These are phyloP conservation scores for Acleris holmiana DNA, from an alignment of 2,888 invertebrate species.

Conservation along the genomic window DNA sequence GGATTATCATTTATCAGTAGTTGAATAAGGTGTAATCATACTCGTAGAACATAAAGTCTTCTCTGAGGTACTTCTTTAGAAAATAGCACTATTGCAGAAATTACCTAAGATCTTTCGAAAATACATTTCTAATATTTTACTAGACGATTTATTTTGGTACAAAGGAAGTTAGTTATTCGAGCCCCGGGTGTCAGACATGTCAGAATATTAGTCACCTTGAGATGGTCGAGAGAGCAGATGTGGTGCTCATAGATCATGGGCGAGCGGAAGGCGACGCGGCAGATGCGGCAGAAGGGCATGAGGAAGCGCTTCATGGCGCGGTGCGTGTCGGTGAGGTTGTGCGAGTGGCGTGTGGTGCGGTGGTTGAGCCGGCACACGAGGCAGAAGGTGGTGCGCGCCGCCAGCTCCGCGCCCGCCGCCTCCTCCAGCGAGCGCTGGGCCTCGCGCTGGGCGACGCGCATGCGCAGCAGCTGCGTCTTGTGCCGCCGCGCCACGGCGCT, in stretches of 20 bases:
- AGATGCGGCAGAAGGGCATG: conserved; percentile 91
- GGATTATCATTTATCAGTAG: too few species aligned
- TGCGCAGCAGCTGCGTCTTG: conserved; percentile 89
- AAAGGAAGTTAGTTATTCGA: too few species aligned
- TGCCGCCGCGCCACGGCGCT: conserved; percentile 89
- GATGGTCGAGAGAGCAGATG: conserved; percentile 91
- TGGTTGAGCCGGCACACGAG: conserved; percentile 90
- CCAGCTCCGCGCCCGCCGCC: conserved; percentile 85
- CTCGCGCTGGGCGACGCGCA: conserved; percentile 91
- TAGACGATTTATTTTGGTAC: background rate
- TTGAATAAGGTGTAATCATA: too few species aligned
- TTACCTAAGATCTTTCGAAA: too few species aligned
- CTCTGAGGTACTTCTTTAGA: too few species aligned
- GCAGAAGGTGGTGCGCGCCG: conserved; percentile 87
- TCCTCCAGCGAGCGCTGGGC: conserved; percentile 92
- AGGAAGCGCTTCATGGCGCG: conserved; percentile 93
- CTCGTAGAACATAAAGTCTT: too few species aligned
- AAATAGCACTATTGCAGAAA: too few species aligned
- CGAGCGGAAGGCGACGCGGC: conserved; percentile 90
- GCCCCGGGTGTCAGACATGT: too few species aligned
- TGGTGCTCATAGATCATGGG: conserved; percentile 94
- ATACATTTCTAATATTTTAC: background rate
- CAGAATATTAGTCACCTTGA: too few species aligned
- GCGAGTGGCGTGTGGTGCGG: conserved; percentile 89
- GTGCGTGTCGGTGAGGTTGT: conserved; percentile 91